phyloP scores from a whole-genome alignment of 2,797 vertebrate species.

The Gymnocypris eckloni region DNA sequence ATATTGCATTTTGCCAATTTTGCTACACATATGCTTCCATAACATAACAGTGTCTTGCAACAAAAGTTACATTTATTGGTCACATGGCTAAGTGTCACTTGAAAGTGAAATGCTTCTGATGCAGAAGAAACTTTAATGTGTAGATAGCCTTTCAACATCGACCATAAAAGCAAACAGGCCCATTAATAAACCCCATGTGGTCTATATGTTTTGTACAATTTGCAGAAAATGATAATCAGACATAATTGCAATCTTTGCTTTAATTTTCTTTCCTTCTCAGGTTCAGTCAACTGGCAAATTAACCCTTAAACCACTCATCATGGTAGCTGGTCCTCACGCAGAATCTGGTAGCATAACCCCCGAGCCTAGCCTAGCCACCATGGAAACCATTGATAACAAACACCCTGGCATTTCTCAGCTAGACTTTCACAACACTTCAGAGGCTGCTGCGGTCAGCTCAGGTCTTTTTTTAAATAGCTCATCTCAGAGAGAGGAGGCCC shows the following conservation, averaged over 20 bases:
- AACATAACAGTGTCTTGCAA: neutral
- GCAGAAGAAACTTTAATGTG: neutral
- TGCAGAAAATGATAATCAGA: neutral
- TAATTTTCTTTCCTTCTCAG: conserved; percentile 65
- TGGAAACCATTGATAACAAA: conserved; percentile 74
- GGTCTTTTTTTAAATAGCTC: conserved; percentile 68
- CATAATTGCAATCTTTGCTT: neutral
- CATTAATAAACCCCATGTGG: neutral
- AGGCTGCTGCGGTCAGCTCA: conserved; percentile 66
- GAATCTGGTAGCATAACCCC: conserved; percentile 38
- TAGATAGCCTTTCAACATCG: neutral
- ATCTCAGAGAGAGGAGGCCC: conserved; percentile 58
- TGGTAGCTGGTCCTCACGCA: conserved; percentile 52
- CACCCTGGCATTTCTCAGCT: conserved; percentile 65
- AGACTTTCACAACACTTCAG: conserved; percentile 61
- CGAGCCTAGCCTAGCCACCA: conserved; percentile 54
- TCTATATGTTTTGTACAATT: neutral
- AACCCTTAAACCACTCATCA: conserved; percentile 57
- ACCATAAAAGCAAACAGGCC: too few species aligned
- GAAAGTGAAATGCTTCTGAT: neutral
- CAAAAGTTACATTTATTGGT: neutral
- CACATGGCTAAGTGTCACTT: neutral
- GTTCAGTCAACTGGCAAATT: conserved; percentile 56
- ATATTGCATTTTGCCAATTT: too few species aligned
- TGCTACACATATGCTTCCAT: too few species aligned